A percentile compares a stretch with the other conserved stretches of the same genome.
Conservation (phyloP, 2,888 invertebrate species). For the Acleris sparsana region DNA sequence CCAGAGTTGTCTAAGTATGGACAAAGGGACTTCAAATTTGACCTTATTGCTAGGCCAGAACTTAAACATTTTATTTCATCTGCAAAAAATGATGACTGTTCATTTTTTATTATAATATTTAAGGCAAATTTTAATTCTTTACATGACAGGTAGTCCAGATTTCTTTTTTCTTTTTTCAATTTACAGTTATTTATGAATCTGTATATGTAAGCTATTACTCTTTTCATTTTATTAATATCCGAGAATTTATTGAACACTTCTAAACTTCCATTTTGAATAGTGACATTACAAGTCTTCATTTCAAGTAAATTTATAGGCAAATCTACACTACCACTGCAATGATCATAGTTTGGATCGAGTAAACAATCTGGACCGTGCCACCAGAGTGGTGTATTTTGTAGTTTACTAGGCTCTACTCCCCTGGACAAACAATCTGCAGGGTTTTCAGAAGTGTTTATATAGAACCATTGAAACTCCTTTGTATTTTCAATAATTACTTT, state of each 20-base stretch:
- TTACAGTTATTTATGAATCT: slow-evolving; percentile 3
- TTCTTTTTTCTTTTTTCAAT: not conserved
- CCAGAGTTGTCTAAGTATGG: slow-evolving; percentile 3
- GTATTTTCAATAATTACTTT: not conserved
- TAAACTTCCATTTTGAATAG: not conserved
- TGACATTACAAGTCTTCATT: not conserved
- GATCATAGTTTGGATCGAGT: not conserved
- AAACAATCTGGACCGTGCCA: not conserved
- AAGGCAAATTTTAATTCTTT: not conserved
- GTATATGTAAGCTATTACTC: not conserved
- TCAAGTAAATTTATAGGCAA: not conserved
- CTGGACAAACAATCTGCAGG: slow-evolving; percentile 8
- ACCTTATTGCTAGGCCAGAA: not conserved
- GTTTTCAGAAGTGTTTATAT: slow-evolving; percentile 4
- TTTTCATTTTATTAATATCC: slow-evolving; percentile 3
- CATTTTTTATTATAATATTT: not conserved
- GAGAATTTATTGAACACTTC: slow-evolving; percentile 1
- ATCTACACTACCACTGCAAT: not conserved
- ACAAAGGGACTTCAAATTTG: slow-evolving; percentile 1
- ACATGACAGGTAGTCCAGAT: not conserved
- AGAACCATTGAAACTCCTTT: not conserved
- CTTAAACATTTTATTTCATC: not conserved
- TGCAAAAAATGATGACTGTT: not conserved
- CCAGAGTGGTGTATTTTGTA: slow-evolving; percentile 2
- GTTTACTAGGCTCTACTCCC: not conserved